Percentiles rank a stretch among this genome's conserved stretches.
Conservation (phyloP, 2,113 vertebrate species). For the Capreolus pygargus region DNA sequence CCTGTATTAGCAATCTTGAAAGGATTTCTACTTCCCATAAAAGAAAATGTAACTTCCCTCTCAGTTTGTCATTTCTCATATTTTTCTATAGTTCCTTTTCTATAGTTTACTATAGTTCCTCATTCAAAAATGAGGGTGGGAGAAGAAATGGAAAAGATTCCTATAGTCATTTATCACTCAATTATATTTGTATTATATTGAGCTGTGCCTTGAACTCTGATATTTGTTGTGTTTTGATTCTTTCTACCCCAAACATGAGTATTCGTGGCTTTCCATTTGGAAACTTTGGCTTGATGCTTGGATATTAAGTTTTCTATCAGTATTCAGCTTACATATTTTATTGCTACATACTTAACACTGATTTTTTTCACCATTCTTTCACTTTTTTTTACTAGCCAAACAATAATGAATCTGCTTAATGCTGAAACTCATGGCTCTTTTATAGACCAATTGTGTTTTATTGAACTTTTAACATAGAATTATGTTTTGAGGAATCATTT, state of each 20-base stretch:
- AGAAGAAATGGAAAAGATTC: background rate
- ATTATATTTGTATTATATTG: background rate
- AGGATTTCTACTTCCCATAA: background rate
- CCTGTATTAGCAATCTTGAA: background rate
- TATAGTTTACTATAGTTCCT: too few species aligned
- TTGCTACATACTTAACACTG: background rate
- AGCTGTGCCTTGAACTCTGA: background rate
- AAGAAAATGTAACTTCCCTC: conserved; percentile 28
- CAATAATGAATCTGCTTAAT: background rate
- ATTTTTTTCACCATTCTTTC: background rate
- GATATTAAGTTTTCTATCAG: background rate
- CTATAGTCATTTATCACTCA: background rate
- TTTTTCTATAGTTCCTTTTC: conserved; percentile 57
- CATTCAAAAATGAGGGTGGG: background rate
- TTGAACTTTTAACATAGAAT: background rate
- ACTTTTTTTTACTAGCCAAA: background rate
- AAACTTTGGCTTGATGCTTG: background rate
- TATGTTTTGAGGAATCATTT: conserved; percentile 37
- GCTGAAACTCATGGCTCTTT: background rate
- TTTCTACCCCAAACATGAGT: background rate
- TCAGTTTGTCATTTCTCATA: conserved; percentile 30
- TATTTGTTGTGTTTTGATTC: background rate
- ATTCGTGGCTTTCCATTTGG: background rate
- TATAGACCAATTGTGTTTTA: background rate
- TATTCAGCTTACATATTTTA: conserved; percentile 22